Evolutionary conservation across 1,140 invertebrate genomes (phyloP).

Genomic region (Rhyacophila brunnea): DNA sequence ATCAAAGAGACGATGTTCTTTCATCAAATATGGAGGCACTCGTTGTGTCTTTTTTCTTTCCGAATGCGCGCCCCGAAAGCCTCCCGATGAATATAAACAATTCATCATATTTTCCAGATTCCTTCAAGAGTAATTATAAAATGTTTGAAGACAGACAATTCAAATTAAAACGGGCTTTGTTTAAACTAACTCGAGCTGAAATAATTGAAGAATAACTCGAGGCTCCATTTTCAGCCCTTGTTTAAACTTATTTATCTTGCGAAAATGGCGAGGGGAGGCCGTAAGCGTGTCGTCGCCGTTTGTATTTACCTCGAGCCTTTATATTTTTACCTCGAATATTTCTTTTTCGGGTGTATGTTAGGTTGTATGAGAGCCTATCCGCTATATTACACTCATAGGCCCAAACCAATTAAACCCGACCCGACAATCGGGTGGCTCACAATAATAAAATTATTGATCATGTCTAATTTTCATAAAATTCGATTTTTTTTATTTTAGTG

Average conservation of each 20-base stretch:
- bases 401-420: too few relatives aligned
- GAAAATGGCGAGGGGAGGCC: conserved; percentile 2
- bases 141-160: conserved; percentile 30
- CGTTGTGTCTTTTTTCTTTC: conserved; percentile 24
- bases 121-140: conserved; percentile 32
- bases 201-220: conserved; percentile 35
- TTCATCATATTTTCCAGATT: conserved; percentile 33
- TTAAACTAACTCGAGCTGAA: conserved; percentile 36
- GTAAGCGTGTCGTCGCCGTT: conserved; percentile 1
- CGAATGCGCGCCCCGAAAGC: conserved; percentile 21
- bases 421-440: too few relatives aligned
- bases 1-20: conserved; percentile 30
- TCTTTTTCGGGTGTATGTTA: conserved; percentile 13
- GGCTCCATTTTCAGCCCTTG: conserved; percentile 28
- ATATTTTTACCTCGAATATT: conserved; percentile 24
- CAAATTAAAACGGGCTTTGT: conserved; percentile 33
- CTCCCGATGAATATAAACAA: conserved; percentile 32
- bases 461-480: too few relatives aligned
- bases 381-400: too few relatives aligned
- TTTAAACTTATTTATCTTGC: conserved; percentile 34
- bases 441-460: too few relatives aligned
- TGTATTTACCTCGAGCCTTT: conserved; percentile 14
- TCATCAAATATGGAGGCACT: conserved; percentile 27
- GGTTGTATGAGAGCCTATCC: background rate
- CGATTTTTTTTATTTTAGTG: too few relatives aligned